phyloP scores from a whole-genome alignment of 1,140 invertebrate species.

The Drosophila simulans region DNA sequence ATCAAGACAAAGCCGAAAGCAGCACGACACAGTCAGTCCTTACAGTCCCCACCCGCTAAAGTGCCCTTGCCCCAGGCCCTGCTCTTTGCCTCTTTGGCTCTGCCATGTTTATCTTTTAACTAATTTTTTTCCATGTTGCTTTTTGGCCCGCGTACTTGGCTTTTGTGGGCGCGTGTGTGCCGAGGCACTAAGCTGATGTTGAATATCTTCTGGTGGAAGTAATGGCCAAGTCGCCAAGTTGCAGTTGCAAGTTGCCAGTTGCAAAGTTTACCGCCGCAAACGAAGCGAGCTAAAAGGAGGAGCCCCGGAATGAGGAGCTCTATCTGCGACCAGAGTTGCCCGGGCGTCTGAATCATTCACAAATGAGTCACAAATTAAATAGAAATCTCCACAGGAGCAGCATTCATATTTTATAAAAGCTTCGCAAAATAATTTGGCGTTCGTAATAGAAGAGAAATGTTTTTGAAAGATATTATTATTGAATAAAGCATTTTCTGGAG shows the following conservation, averaged over 20 bases:
- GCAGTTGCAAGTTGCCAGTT: conserved; percentile 39
- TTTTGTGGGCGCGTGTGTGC: conserved; percentile 56
- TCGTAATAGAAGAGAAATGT: neutral
- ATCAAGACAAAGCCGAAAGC: conserved; percentile 77
- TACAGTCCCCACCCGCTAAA: conserved; percentile 1
- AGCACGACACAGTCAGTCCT: conserved; percentile 47
- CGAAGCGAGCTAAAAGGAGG: conserved; percentile 31
- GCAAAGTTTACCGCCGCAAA: conserved; percentile 54
- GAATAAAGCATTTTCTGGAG: no score
- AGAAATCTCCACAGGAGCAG: neutral
- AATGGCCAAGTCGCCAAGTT: conserved; percentile 41
- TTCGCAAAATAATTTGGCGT: neutral
- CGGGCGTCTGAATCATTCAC: conserved; percentile 51
- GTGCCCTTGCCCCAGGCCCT: conserved; percentile 20
- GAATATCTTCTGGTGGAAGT: conserved; percentile 74
- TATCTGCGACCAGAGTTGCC: conserved; percentile 35
- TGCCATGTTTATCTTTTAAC: conserved; percentile 83
- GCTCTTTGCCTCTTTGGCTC: conserved; percentile 55
- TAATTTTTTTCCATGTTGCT: conserved; percentile 80
- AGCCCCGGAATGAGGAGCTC: conserved; percentile 20
- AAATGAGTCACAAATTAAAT: conserved; percentile 24
- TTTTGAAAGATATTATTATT: no score
- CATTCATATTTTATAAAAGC: neutral
- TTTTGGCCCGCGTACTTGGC: conserved; percentile 66
- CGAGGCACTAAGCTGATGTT: conserved; percentile 38